Conservation (phyloP, 2,888 invertebrate species). For the Synergus umbraculus region DNA sequence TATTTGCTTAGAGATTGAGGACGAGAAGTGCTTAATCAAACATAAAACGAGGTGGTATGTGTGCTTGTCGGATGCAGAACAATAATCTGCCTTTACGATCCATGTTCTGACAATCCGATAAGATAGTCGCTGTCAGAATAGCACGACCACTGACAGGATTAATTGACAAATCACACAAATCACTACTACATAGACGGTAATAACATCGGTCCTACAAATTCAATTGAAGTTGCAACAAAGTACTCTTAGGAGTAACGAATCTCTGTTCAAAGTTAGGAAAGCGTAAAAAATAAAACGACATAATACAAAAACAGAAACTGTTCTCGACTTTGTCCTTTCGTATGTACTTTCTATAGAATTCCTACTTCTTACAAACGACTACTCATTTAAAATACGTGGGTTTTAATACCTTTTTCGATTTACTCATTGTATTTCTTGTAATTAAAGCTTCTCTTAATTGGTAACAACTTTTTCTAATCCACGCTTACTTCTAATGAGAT, state of each 20-base stretch:
- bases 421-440: background rate
- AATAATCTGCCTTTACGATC: constrained; percentile 25
- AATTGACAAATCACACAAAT: constrained; percentile 29
- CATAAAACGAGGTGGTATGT: background rate
- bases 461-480: no score
- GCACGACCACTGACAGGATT: background rate
- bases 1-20: background rate
- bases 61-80: background rate
- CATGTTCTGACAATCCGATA: background rate
- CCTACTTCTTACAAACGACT: background rate
- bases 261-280: background rate
- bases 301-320: background rate
- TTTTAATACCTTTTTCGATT: background rate
- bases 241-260: background rate
- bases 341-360: background rate
- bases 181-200: background rate
- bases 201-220: background rate
- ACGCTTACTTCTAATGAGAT: no score
- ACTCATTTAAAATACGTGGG: background rate
- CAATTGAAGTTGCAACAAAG: background rate
- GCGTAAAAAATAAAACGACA: background rate
- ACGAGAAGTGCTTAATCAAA: background rate
- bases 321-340: background rate
- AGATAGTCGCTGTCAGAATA: constrained; percentile 5
- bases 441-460: background rate